phyloP scores from a whole-genome alignment of 1,140 invertebrate genomes.

The Piezodorus guildinii region DNA sequence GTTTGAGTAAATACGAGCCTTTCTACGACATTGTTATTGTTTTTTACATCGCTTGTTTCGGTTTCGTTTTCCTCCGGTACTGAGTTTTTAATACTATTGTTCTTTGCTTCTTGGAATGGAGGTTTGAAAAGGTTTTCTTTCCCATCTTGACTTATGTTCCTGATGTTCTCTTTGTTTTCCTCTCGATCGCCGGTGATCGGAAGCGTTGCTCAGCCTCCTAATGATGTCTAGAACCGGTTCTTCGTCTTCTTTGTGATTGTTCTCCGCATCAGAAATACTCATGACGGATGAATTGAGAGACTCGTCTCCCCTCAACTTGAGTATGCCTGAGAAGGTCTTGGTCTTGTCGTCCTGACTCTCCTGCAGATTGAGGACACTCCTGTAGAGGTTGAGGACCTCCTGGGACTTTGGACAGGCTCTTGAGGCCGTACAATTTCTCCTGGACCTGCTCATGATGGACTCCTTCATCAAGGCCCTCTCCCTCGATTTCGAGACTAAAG shows the following conservation, averaged over 20 bases:
- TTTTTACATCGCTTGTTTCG: background rate
- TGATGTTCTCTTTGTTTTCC: constrained; percentile 1
- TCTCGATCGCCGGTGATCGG: background rate
- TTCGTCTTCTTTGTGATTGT: constrained; percentile 5
- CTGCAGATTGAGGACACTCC: constrained; percentile 23
- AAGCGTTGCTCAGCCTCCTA: constrained; percentile 3
- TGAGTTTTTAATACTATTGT: background rate
- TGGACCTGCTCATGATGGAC: constrained; percentile 31
- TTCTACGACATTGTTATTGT: constrained; percentile 9
- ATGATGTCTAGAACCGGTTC: constrained; percentile 14
- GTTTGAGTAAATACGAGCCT: background rate
- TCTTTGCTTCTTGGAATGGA: background rate
- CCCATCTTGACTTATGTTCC: background rate
- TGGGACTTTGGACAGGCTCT: constrained; percentile 43
- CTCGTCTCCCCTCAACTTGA: constrained; percentile 1
- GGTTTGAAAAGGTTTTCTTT: background rate
- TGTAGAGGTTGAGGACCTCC: constrained; percentile 40
- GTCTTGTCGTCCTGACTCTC: constrained; percentile 16
- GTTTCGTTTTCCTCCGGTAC: background rate
- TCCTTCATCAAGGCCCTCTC: constrained; percentile 21
- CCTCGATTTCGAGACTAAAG: constrained; percentile 38
- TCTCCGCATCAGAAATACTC: constrained; percentile 21
- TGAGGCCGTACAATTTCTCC: constrained; percentile 43
- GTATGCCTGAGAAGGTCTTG: background rate
- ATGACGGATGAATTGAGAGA: constrained; percentile 14